phyloP scores from a whole-genome alignment of 1,140 invertebrate genomes.

The Leptopilina clavipes region DNA sequence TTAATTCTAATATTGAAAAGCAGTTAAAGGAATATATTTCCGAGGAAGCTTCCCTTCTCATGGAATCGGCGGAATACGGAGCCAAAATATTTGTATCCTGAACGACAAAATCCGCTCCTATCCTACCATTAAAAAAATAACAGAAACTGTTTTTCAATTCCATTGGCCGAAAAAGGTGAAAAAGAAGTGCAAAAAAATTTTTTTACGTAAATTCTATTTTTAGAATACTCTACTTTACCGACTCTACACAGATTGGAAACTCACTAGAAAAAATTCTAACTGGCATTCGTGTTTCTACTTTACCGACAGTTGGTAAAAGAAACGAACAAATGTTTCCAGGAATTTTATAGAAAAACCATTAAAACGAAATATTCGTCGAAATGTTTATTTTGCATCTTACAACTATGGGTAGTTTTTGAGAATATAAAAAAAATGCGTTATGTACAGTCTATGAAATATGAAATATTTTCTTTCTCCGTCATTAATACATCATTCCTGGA shows the following conservation, averaged over 20 bases:
- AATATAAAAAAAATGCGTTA: background rate
- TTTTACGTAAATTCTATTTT: no score
- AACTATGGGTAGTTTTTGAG: background rate
- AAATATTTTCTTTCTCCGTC: slow-evolving; percentile 56
- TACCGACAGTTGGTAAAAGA: no score
- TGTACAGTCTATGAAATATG: background rate
- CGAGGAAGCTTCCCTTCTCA: slow-evolving; percentile 30
- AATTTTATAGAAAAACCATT: no score
- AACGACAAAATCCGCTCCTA: background rate
- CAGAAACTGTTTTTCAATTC: no score
- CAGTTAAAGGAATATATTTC: background rate
- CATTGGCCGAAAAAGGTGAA: no score
- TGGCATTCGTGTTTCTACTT: no score
- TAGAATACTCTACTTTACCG: no score
- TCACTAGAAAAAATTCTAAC: no score
- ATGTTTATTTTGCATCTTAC: background rate
- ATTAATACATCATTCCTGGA: slow-evolving; percentile 87
- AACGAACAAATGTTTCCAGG: no score
- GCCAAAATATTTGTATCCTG: slow-evolving; percentile 31
- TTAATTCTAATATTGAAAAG: slow-evolving; percentile 43
- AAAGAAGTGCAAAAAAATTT: no score
- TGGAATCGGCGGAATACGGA: slow-evolving; percentile 36
- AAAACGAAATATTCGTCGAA: background rate
- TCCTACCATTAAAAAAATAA: no score
- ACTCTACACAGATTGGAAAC: no score